These are phyloP conservation scores for Sinelater perroti DNA, from an alignment of 2,888 invertebrate species.

Conservation along the genomic window DNA sequence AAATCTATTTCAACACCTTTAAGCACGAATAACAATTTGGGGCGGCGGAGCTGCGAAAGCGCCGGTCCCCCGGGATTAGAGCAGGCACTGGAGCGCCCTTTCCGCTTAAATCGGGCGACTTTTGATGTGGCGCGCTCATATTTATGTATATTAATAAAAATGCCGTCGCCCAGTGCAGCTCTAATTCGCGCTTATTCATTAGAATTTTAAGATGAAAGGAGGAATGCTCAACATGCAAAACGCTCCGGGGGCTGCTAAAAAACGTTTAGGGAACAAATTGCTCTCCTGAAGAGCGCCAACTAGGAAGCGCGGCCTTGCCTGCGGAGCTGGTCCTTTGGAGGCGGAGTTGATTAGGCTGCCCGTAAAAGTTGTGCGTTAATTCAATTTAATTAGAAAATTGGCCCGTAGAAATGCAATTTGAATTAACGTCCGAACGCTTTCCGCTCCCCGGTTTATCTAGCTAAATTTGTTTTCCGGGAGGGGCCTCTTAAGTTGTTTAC, in stretches of 20 bases:
- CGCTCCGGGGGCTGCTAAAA: conserved; percentile 13
- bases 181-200: conserved; percentile 9
- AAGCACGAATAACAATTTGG: conserved; percentile 14
- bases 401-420: conserved; percentile 24
- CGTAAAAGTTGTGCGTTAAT: conserved; percentile 19
- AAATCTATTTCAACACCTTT: conserved; percentile 22
- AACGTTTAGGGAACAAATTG: conserved; percentile 22
- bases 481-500: conserved; percentile 29
- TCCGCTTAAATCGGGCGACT: too few species aligned
- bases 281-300: conserved; percentile 15
- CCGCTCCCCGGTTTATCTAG: conserved; percentile 26
- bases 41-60: not conserved
- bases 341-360: conserved; percentile 18
- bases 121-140: too few species aligned
- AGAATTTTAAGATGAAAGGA: conserved; percentile 7
- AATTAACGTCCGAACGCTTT: conserved; percentile 30
- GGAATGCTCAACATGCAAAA: conserved; percentile 16
- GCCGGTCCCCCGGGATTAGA: too few species aligned
- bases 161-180: not conserved
- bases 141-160: too few species aligned
- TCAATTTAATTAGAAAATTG: conserved; percentile 31
- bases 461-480: conserved; percentile 26
- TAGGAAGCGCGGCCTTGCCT: conserved; percentile 13
- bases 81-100: too few species aligned
- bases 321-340: conserved; percentile 7